These are phyloP conservation scores for Harpalus rubripes DNA, from an alignment of 2,888 invertebrate genomes.

Conservation along the genomic window DNA sequence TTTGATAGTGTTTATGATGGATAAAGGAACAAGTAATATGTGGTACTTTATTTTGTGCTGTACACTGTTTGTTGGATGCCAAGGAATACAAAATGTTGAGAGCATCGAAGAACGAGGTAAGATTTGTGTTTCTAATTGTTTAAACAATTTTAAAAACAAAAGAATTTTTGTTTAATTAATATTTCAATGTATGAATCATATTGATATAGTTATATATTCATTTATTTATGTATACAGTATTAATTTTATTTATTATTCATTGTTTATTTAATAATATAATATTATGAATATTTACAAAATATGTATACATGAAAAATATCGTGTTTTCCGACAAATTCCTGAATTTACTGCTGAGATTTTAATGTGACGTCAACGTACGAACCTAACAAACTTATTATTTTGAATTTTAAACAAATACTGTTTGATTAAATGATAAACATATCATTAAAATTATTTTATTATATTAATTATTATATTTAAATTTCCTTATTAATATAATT, in stretches of 20 bases:
- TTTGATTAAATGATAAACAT: neutral
- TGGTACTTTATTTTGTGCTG: conserved; percentile 30
- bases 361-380: neutral
- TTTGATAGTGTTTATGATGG: conserved; percentile 31
- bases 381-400: neutral
- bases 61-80: neutral
- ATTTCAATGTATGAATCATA: no score
- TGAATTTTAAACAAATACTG: neutral
- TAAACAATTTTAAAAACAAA: conserved; percentile 1
- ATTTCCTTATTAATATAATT: neutral
- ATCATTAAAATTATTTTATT: neutral
- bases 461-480: neutral
- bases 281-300: no score
- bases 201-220: no score
- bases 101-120: conserved; percentile 73
- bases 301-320: no score
- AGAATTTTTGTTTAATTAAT: neutral
- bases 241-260: no score
- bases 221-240: no score
- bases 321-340: neutral
- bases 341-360: neutral
- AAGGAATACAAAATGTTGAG: conserved; percentile 47
- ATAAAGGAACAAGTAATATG: conserved; percentile 16
- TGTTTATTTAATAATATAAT: no score
- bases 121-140: conserved; percentile 59